phyloP scores from a whole-genome alignment of 2,113 vertebrate genomes.

The Archocentrus centrarchus region DNA sequence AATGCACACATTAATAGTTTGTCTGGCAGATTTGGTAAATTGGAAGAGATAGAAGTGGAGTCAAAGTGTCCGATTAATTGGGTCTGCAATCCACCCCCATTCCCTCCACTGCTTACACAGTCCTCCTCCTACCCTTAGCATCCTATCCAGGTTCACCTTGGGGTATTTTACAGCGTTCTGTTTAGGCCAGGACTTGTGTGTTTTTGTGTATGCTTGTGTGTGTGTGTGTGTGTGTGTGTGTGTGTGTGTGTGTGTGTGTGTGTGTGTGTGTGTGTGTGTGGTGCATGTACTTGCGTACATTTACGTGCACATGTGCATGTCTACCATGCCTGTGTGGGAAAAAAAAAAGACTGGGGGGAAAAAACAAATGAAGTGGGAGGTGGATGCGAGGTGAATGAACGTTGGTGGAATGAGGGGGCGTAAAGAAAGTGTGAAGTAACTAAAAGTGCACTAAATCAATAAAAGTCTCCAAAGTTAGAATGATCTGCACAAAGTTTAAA shows the following conservation, averaged over 20 bases:
- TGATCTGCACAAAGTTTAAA: constrained; percentile 35
- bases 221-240: neutral
- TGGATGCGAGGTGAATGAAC: constrained; percentile 52
- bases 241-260: neutral
- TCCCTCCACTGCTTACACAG: constrained; percentile 1
- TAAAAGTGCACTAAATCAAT: constrained; percentile 59
- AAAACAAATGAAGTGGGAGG: constrained; percentile 29
- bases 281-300: neutral
- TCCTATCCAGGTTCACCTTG: constrained; percentile 55
- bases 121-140: constrained; percentile 10
- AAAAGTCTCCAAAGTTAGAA: constrained; percentile 48
- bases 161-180: constrained; percentile 24
- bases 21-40: constrained; percentile 96
- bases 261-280: neutral
- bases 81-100: constrained; percentile 75
- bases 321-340: constrained; percentile 11
- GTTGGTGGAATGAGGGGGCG: constrained; percentile 44
- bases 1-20: constrained; percentile 95
- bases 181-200: constrained; percentile 13
- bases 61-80: constrained; percentile 96
- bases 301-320: neutral
- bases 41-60: constrained; percentile 93
- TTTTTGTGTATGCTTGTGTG: neutral
- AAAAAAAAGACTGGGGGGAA: constrained; percentile 11
- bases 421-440: constrained; percentile 56